Conservation (phyloP, 1,140 invertebrate species). For the Goniozus legneri region DNA sequence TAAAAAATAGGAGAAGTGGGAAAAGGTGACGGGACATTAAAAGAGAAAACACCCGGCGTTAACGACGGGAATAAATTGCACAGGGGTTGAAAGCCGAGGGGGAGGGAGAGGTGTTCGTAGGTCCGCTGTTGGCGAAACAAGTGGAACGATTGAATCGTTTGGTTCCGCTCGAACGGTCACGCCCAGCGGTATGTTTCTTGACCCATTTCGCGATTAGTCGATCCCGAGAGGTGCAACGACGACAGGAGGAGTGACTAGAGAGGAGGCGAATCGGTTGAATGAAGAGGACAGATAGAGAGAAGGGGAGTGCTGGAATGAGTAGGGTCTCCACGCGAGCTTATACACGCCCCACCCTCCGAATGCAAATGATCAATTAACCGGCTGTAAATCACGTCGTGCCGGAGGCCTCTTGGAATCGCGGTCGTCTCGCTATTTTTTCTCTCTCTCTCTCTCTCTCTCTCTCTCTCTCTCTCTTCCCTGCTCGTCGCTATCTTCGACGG, state of each 20-base stretch:
- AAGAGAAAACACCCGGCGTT: too few species aligned
- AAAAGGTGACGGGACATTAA: too few species aligned
- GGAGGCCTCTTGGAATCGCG: conserved; percentile 3
- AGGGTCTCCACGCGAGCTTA: conserved; percentile 12
- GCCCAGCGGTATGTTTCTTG: conserved; percentile 3
- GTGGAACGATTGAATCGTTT: neutral
- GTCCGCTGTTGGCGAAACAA: too few species aligned
- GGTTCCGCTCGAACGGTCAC: too few species aligned
- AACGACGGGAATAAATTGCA: too few species aligned
- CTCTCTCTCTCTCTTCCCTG: neutral
- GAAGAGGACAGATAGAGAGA: conserved; percentile 7
- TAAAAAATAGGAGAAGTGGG: too few species aligned
- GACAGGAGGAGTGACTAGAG: neutral
- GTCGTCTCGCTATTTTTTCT: conserved; percentile 2
- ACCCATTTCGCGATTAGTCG: conserved; percentile 24
- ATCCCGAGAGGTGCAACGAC: conserved; percentile 6
- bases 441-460: neutral
- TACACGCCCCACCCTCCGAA: conserved; percentile 24
- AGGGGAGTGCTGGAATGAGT: conserved; percentile 10
- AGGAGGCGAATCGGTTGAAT: neutral
- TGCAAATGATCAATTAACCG: conserved; percentile 51
- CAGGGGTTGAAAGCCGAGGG: too few species aligned
- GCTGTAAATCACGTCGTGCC: conserved; percentile 40
- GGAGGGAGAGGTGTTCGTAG: too few species aligned
- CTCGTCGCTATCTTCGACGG: too few species aligned